Evolutionary conservation across 2,888 invertebrate genomes (phyloP).

Genomic region (Trissonchulus latispiculum): DNA sequence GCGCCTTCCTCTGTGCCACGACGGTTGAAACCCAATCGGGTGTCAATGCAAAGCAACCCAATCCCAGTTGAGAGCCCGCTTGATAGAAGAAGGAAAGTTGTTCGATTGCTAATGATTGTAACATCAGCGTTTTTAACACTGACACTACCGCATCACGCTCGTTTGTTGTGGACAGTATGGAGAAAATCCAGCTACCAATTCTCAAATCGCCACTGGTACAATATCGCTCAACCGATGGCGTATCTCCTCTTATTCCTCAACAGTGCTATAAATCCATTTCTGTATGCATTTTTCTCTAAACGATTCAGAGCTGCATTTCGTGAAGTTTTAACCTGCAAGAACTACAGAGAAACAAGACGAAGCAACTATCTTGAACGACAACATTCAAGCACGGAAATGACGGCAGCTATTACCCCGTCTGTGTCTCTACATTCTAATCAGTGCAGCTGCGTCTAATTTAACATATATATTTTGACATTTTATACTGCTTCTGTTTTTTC

Average conservation of each 20-base stretch:
- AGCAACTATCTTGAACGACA: background rate
- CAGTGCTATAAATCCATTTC: background rate
- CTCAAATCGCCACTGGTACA: background rate
- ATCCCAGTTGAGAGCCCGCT: background rate
- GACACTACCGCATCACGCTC: background rate
- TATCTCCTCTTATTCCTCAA: background rate
- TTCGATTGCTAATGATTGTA: background rate
- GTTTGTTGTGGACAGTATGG: background rate
- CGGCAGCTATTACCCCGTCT: too few species aligned
- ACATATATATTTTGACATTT: too few species aligned
- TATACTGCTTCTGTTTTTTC: too few species aligned
- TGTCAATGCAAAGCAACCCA: too few species aligned
- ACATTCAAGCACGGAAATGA: too few species aligned
- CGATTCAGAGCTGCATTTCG: background rate
- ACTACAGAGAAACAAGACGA: background rate
- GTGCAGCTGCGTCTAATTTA: too few species aligned
- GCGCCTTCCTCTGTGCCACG: background rate
- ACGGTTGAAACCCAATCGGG: background rate
- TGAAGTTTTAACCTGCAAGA: background rate
- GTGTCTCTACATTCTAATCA: too few species aligned
- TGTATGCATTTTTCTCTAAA: background rate
- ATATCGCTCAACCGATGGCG: background rate
- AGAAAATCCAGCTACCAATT: background rate
- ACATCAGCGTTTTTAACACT: background rate
- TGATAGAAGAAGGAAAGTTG: background rate